phyloP scores from a whole-genome alignment of 2,888 invertebrate genomes.

The Drosophila falleni region DNA sequence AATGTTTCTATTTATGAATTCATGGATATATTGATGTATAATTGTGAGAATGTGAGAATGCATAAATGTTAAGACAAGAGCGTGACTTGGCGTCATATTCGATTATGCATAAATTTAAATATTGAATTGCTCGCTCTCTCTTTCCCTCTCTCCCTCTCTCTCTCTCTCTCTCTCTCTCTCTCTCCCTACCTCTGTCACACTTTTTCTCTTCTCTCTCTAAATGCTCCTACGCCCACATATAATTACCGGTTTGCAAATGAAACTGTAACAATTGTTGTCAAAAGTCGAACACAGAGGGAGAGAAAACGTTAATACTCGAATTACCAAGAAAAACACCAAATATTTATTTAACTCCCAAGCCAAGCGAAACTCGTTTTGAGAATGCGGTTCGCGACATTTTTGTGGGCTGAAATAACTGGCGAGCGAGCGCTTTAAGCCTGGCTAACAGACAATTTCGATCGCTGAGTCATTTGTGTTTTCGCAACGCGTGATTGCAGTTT shows the following conservation, averaged over 20 bases:
- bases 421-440: conserved; percentile 34
- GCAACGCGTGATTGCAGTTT: conserved; percentile 57
- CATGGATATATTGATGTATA: neutral
- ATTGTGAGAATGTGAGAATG: conserved; percentile 1
- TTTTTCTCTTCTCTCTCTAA: neutral
- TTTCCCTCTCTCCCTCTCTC: neutral
- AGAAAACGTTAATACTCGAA: conserved; percentile 43
- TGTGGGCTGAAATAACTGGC: conserved; percentile 13
- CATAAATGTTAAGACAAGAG: conserved; percentile 4
- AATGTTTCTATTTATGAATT: neutral
- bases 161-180: neutral
- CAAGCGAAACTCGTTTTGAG: conserved; percentile 34
- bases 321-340: conserved; percentile 52
- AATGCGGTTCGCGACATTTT: conserved; percentile 21
- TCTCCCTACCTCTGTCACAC: neutral
- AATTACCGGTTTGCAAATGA: conserved; percentile 56
- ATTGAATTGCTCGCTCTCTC: neutral
- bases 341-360: conserved; percentile 57
- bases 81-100: conserved; percentile 29
- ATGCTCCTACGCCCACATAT: conserved; percentile 26
- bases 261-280: conserved; percentile 54
- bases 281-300: conserved; percentile 1
- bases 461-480: conserved; percentile 69
- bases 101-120: conserved; percentile 40
- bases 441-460: conserved; percentile 9